A percentile compares a stretch with the other conserved stretches of the same genome.
Evolutionary conservation across 1,140 invertebrate genomes (phyloP).

Genomic region (Popillia japonica): DNA sequence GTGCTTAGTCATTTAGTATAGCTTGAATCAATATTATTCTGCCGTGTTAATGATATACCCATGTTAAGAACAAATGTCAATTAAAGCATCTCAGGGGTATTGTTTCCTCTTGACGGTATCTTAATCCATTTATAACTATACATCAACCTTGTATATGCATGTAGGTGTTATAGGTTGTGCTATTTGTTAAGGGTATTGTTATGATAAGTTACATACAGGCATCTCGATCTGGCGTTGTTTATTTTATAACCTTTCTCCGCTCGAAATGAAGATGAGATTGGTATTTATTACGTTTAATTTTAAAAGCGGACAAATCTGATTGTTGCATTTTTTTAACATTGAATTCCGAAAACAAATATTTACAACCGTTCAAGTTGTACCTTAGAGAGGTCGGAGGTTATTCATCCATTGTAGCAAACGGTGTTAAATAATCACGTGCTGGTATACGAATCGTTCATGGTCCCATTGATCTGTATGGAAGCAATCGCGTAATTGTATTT

Average conservation of each 20-base stretch:
- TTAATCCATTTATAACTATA: not conserved
- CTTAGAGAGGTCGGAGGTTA: not conserved
- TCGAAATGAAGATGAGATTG: too few species aligned
- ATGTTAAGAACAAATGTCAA: slow-evolving; percentile 15
- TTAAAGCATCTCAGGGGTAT: not conserved
- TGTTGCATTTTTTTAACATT: not conserved
- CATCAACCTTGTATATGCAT: not conserved
- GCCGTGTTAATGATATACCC: slow-evolving; percentile 9
- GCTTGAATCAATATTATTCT: not conserved
- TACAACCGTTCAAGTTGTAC: not conserved
- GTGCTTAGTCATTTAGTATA: slow-evolving; percentile 19
- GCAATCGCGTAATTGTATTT: slow-evolving; percentile 20
- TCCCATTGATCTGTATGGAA: not conserved
- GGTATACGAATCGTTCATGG: not conserved
- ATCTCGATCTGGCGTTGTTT: too few species aligned
- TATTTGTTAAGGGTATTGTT: not conserved
- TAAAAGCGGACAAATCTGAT: too few species aligned
- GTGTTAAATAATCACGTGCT: slow-evolving; percentile 25
- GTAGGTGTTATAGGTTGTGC: not conserved
- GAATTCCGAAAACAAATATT: not conserved
- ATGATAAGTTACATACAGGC: too few species aligned
- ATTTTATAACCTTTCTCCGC: too few species aligned
- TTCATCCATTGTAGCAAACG: not conserved
- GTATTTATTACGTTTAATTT: too few species aligned
- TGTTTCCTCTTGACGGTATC: not conserved